Conservation (phyloP, 53 echinoderm and acorn worm genomes). For the Arbacia lixula region DNA sequence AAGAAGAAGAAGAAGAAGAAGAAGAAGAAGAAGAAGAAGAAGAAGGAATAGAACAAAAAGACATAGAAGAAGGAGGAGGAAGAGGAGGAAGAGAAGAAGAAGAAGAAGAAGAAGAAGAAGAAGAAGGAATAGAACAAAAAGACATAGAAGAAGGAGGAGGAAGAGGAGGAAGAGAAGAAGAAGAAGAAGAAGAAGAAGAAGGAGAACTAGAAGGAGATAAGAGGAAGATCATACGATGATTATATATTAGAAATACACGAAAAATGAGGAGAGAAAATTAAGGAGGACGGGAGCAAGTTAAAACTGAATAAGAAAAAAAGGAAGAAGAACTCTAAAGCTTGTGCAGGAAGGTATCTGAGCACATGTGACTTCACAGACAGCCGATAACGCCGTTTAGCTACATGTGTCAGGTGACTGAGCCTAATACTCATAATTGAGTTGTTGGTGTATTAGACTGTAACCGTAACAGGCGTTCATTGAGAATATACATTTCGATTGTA, state of each 20-base stretch:
- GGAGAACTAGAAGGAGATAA: neutral
- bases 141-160: neutral
- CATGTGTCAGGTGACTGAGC: neutral
- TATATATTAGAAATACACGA: no score
- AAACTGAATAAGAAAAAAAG: no score
- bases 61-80: neutral
- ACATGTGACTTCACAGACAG: no score
- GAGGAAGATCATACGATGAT: no score
- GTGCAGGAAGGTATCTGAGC: no score
- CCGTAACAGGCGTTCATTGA: neutral
- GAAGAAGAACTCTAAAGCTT: no score
- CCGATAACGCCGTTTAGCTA: neutral
- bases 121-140: neutral
- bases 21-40: neutral
- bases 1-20: neutral
- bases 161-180: neutral
- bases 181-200: neutral
- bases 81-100: neutral
- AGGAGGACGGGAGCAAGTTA: no score
- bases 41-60: no score
- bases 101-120: neutral
- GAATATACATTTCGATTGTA: conserved; percentile 36
- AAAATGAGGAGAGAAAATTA: no score
- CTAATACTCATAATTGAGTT: conserved; percentile 21
- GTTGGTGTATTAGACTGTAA: conserved; percentile 5